Percentiles rank a stretch among this genome's conserved stretches.
These are phyloP conservation scores for Peromyscus eremicus DNA, from an alignment of 2,797 vertebrate species.

Conservation along the genomic window DNA sequence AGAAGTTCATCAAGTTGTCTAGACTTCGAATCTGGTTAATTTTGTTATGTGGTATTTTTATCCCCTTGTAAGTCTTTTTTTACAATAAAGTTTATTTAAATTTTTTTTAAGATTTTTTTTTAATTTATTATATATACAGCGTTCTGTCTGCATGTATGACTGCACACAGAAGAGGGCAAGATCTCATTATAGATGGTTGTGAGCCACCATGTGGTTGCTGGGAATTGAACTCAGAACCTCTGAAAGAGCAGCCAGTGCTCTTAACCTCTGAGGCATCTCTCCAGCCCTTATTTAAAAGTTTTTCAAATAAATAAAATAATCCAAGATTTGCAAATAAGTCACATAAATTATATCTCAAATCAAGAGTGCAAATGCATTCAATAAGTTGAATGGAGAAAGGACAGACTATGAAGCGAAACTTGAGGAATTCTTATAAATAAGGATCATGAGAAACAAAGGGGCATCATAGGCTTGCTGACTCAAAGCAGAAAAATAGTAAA, in stretches of 20 bases:
- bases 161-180: background rate
- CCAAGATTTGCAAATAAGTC: constrained; percentile 12
- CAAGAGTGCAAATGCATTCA: constrained; percentile 17
- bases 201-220: background rate
- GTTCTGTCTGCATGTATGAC: background rate
- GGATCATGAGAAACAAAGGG: background rate
- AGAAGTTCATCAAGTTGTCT: background rate
- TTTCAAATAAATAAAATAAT: background rate
- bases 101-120: background rate
- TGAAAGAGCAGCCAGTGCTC: background rate
- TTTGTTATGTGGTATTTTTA: background rate
- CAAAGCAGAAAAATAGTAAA: constrained; percentile 17
- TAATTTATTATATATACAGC: background rate
- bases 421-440: background rate
- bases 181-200: background rate
- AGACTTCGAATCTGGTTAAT: background rate
- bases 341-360: background rate
- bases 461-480: background rate
- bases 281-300: background rate
- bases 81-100: background rate
- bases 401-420: background rate
- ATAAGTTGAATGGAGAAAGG: background rate
- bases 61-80: background rate
- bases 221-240: background rate
- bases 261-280: background rate